Conservation (phyloP, 1,140 invertebrate species). For the Metaphire vulgaris region DNA sequence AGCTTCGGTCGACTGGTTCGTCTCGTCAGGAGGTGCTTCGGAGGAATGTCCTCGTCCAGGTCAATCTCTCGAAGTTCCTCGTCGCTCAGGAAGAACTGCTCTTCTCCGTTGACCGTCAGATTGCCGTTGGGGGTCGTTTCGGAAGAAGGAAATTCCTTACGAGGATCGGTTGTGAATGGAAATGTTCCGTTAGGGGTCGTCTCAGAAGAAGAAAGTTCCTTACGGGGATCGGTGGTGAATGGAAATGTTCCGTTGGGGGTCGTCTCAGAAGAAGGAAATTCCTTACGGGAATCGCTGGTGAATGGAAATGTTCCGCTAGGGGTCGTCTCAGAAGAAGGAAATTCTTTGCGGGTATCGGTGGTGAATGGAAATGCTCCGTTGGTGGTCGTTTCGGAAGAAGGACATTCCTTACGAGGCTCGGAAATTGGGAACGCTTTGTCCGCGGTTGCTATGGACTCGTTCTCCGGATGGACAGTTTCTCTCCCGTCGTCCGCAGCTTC, state of each 20-base stretch:
- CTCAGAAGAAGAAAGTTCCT: neutral
- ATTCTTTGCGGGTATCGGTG: neutral
- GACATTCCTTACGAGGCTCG: too few species aligned
- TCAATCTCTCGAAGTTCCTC: slow-evolving; percentile 18
- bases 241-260: neutral
- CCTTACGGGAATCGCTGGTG: too few species aligned
- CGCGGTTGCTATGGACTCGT: too few species aligned
- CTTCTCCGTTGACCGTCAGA: neutral
- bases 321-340: too few species aligned
- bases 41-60: slow-evolving; percentile 19
- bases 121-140: neutral
- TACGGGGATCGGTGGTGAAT: neutral
- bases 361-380: neutral
- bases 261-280: neutral
- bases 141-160: neutral
- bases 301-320: too few species aligned
- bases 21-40: slow-evolving; percentile 9
- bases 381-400: neutral
- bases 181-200: neutral
- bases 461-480: too few species aligned
- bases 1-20: slow-evolving; percentile 7
- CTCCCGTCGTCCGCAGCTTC: too few species aligned
- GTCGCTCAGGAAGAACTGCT: slow-evolving; percentile 15
- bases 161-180: neutral
- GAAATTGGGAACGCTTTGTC: too few species aligned